Evolutionary conservation across 2,888 invertebrate species (phyloP), one percentile per base, ranked within the genome.

Genomic region (Chrysolina oricalcia): DNA sequence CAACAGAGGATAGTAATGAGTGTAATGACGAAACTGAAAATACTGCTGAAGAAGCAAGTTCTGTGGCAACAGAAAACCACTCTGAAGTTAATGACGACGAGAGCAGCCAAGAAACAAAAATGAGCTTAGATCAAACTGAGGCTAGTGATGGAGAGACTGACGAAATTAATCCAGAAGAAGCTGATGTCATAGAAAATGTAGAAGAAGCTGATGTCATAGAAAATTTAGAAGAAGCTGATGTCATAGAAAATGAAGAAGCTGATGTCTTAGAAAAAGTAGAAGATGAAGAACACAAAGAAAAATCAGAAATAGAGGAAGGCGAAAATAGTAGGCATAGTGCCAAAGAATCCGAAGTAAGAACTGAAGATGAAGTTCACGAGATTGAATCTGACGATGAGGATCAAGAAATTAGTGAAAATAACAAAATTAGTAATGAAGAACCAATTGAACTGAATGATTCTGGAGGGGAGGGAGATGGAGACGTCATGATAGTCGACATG

Each of bases 361-460:
- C 56, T 27, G 76, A 78, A 17, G 80, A 79, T 46, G 86, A 83
- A 72, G 81, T 83, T 50, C 85, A 86, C 43, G 85, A 85, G 70
- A 84, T 82, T 72, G 81, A 85, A 63, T 81, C 84, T 41, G 82
- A 77, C 50, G 75, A 75, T 35, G 78, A 76, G 1, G 78, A 75
- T 4, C 40, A 72, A 15, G 67, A 79, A 21, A 76, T 77, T 43
- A 77, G 63, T 50, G 78, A 80, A 73, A 46, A 76, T 64, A 35
- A 35, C 8, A 76, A 72, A 43, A 79, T 80, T 65, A 68, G 41
- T 53, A 80, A 76, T 56, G 71, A 78, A 35, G 86, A 85, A 78
- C 82, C 85, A 17, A 86, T 86, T 53, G 87, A 87, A 78, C 72
- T 87, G 68, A 87, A 87, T 78, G 88, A 88, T 82, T 86, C 87